A percentile compares a stretch with the other conserved stretches of the same genome.
Evolutionary conservation across 1,140 invertebrate species (phyloP).

Genomic region (Phymastichus coffea): DNA sequence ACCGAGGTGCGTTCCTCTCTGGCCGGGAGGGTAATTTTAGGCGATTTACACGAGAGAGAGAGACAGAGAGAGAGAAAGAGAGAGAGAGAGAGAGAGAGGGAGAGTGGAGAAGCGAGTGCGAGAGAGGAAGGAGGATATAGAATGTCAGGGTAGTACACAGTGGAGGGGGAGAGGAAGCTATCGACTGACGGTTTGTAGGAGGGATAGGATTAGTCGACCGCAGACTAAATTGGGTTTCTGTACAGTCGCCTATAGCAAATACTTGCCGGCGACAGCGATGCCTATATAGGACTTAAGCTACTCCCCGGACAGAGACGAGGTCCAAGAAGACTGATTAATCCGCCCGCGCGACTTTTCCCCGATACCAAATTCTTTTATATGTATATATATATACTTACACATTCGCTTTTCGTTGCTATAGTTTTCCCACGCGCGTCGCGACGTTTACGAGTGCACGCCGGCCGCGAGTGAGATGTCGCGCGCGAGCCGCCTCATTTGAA

Average conservation of each 20-base stretch:
- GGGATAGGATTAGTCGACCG: constrained; percentile 55
- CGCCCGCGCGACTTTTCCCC: no score
- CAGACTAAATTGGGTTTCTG: constrained; percentile 55
- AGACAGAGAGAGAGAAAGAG: constrained; percentile 32
- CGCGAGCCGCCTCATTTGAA: no score
- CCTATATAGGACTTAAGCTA: constrained; percentile 7
- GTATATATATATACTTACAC: no score
- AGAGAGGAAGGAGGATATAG: constrained; percentile 40
- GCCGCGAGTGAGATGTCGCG: no score
- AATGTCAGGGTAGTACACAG: constrained; percentile 33
- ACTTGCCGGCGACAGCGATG: constrained; percentile 41
- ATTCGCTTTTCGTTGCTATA: no score
- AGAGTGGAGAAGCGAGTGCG: constrained; percentile 23
- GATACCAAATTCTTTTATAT: no score
- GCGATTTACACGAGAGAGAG: constrained; percentile 26
- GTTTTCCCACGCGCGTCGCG: no score
- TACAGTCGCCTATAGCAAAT: constrained; percentile 47
- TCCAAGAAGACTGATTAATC: no score
- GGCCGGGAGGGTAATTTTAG: constrained; percentile 27
- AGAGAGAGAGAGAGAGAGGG: constrained; percentile 34
- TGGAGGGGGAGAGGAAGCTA: constrained; percentile 39
- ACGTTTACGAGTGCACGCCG: no score
- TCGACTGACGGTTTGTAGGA: constrained; percentile 53
- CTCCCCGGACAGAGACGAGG: constrained; percentile 21
- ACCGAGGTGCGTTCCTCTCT: background rate